Evolutionary conservation across 2,888 invertebrate species (phyloP), one percentile per base, ranked within the genome.

Genomic region (Erebia epiphron): DNA sequence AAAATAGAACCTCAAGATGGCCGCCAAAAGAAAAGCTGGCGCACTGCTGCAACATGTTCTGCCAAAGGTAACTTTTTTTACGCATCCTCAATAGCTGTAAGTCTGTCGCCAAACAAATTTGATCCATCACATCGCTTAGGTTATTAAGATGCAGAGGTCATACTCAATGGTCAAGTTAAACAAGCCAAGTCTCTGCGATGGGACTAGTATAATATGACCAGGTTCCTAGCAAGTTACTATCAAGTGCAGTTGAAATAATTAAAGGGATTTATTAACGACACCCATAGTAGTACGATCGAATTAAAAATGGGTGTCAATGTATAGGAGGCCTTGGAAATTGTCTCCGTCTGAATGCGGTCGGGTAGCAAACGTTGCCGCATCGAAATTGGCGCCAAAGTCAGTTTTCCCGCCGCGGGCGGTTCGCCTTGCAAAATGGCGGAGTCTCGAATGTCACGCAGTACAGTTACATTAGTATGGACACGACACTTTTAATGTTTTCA

Each of bases 1-100:
- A 83, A 83, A 80, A 80, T 82, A 79, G 81, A 85, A 84, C 80
- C 74, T 71, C 83, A 91, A 90, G 86, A 96, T 96, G 96, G 96
- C 96, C 79, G 96, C 96, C 79, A 96, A 96, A 92, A 95, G 96
- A 89, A 96, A 96, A 94, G 95, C 96, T 85, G 95, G 95, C 80
- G 95, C 95, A 81, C 94, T 96, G 83, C 95, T 96, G 81, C 96
- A 96, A 92, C 96, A 96, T 90, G 94, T 94, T 80, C 86, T 94
- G 82, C 93, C 94, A 86, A 94, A 94, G 94, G 94, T 94, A 92
- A 90, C 79, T 75, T 82, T 35, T n/a, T 82, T 82, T 82, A 78
- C 76, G 76, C 70, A 72, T 73, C 70, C 70, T 70, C 60, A 73
- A 71, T 73, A 73, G 73, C 63, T 62, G 63, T 71, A 73, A 73